Conservation (phyloP, 2,797 vertebrate species). For the Apodemus agrarius region DNA sequence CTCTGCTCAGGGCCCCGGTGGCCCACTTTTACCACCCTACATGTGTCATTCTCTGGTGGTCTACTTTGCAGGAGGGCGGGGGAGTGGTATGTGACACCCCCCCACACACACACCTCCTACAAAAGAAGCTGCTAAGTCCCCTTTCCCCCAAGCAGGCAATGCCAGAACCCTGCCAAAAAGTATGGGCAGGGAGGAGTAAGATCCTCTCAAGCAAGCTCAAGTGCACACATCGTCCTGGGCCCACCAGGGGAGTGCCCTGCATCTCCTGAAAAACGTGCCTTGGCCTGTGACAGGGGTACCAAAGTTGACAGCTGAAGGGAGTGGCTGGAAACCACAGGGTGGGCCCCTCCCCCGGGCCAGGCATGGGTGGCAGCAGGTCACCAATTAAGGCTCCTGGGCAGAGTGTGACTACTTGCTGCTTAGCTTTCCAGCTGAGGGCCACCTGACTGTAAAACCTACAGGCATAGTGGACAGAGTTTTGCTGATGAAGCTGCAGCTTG, state of each 20-base stretch:
- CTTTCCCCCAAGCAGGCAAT: background rate
- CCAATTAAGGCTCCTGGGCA: background rate
- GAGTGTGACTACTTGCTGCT: background rate
- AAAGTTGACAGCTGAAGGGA: background rate
- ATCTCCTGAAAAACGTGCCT: too few relatives aligned
- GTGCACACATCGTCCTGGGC: too few relatives aligned
- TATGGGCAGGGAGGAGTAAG: background rate
- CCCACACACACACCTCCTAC: too few relatives aligned
- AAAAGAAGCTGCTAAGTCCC: background rate
- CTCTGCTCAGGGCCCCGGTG: background rate
- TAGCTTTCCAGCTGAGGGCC: background rate
- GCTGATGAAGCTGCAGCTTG: background rate
- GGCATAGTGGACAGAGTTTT: background rate
- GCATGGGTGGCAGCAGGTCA: background rate
- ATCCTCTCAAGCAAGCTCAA: too few relatives aligned
- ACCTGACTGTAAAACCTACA: background rate
- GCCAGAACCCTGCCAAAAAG: background rate
- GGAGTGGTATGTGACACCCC: too few relatives aligned
- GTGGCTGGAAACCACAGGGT: background rate
- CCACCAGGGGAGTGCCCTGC: too few relatives aligned
- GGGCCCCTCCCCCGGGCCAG: background rate
- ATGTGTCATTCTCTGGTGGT: background rate
- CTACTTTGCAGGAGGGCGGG: background rate
- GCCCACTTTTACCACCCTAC: background rate
- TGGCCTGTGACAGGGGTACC: background rate